phyloP scores from a whole-genome alignment of 2,113 vertebrate genomes.

The Lepus americanus region DNA sequence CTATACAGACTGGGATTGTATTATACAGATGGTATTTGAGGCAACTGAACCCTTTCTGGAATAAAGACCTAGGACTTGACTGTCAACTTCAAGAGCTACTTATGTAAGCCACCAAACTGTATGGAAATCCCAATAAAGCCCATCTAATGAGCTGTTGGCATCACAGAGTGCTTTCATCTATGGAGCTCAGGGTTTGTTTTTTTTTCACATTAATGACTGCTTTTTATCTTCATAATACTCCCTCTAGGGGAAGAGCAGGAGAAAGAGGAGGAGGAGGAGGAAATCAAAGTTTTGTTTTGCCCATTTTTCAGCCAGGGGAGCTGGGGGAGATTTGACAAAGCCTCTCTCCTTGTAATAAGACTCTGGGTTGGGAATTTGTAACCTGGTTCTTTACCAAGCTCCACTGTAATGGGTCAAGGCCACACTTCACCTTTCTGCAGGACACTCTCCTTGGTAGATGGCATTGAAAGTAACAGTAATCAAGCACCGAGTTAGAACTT shows the following conservation, averaged over 20 bases:
- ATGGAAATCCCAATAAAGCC: constrained; percentile 65
- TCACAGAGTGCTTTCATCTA: constrained; percentile 70
- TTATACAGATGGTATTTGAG: background rate
- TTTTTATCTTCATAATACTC: constrained; percentile 74
- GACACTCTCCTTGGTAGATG: background rate
- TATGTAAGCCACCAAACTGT: constrained; percentile 12
- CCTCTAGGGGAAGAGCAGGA: constrained; percentile 37
- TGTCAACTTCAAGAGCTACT: constrained; percentile 14
- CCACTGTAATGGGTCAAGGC: background rate
- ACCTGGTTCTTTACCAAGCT: background rate
- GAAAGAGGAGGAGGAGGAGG: background rate
- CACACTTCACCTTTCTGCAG: background rate
- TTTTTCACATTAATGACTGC: constrained; percentile 74
- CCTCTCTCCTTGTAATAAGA: background rate
- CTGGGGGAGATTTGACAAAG: constrained; percentile 1
- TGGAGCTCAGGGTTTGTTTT: constrained; percentile 29
- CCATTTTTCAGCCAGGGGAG: background rate
- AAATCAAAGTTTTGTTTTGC: constrained; percentile 50
- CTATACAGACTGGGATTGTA: background rate
- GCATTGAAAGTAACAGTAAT: background rate
- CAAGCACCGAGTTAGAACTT: background rate
- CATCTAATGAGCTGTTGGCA: constrained; percentile 63
- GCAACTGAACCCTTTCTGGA: background rate
- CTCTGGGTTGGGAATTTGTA: background rate
- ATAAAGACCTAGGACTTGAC: background rate